Conservation (phyloP, 2,888 invertebrate genomes). For the Byasa hedistus region DNA sequence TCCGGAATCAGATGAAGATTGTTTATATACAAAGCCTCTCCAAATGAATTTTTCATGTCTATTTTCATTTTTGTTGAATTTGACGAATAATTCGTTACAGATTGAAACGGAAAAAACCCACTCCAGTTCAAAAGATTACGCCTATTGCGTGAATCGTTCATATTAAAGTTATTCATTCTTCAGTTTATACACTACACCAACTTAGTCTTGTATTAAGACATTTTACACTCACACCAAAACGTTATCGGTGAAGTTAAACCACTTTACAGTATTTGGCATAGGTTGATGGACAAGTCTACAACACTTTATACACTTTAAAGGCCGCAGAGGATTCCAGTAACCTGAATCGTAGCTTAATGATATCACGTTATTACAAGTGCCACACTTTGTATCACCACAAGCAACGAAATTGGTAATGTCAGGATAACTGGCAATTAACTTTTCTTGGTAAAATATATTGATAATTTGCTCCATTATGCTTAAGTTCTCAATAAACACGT, state of each 20-base stretch:
- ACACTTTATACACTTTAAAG: constrained; percentile 49
- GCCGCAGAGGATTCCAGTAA: constrained; percentile 47
- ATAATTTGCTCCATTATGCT: constrained; percentile 71
- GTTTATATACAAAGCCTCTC: constrained; percentile 53
- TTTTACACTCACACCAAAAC: constrained; percentile 53
- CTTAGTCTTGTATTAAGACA: constrained; percentile 51
- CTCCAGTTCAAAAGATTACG: constrained; percentile 45
- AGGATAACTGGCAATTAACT: constrained; percentile 53
- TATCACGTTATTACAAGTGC: constrained; percentile 38
- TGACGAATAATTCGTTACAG: constrained; percentile 57
- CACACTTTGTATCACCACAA: constrained; percentile 54
- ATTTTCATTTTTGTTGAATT: constrained; percentile 46
- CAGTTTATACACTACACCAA: constrained; percentile 43
- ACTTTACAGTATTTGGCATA: constrained; percentile 53
- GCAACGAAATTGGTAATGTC: constrained; percentile 46
- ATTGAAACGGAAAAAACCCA: constrained; percentile 48
- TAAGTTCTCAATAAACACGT: constrained; percentile 64
- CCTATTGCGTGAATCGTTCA: constrained; percentile 53
- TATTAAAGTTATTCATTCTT: constrained; percentile 57
- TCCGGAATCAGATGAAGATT: constrained; percentile 61
- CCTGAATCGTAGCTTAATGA: constrained; percentile 47
- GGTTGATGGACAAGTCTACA: constrained; percentile 55
- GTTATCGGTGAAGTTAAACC: constrained; percentile 41
- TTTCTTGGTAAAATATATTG: constrained; percentile 54
- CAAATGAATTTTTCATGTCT: constrained; percentile 53